phyloP scores from a whole-genome alignment of 2,113 vertebrate species.

The Anolis carolinensis region DNA sequence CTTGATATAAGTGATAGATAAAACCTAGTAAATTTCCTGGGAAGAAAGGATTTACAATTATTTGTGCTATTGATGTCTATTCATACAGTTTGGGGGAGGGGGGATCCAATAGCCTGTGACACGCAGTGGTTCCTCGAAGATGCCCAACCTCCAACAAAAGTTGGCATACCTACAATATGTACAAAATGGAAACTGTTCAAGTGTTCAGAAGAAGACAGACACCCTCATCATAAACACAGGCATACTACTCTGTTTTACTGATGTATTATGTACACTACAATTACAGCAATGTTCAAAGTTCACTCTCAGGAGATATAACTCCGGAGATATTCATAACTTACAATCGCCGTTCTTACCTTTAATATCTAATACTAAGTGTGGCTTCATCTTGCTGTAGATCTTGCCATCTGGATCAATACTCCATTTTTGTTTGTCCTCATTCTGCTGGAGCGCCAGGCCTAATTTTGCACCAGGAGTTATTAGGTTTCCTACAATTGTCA shows the following conservation, averaged over 20 bases:
- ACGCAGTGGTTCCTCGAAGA: not conserved
- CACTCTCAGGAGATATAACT: not conserved
- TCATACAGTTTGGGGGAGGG: not conserved
- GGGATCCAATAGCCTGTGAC: not conserved
- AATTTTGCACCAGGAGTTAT: slow-evolving; percentile 89
- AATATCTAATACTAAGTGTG: slow-evolving; percentile 90
- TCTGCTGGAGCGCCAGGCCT: slow-evolving; percentile 82
- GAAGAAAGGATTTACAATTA: not conserved
- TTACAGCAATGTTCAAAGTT: not conserved
- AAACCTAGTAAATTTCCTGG: no score
- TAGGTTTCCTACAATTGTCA: slow-evolving; percentile 85
- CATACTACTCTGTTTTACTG: no score
- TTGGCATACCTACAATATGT: not conserved
- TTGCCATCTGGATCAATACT: slow-evolving; percentile 85
- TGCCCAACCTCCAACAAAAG: not conserved
- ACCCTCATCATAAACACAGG: not conserved
- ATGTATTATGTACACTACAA: not conserved
- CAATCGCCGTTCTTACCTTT: slow-evolving; percentile 87
- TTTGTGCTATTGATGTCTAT: not conserved
- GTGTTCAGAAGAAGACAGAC: not conserved
- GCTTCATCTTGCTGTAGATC: slow-evolving; percentile 85
- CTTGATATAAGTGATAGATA: not conserved
- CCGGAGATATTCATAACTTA: not conserved
- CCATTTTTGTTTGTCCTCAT: slow-evolving; percentile 87
- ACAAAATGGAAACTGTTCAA: not conserved